Evolutionary conservation across 2,113 vertebrate species (phyloP).

Genomic region (Capreolus pygargus): DNA sequence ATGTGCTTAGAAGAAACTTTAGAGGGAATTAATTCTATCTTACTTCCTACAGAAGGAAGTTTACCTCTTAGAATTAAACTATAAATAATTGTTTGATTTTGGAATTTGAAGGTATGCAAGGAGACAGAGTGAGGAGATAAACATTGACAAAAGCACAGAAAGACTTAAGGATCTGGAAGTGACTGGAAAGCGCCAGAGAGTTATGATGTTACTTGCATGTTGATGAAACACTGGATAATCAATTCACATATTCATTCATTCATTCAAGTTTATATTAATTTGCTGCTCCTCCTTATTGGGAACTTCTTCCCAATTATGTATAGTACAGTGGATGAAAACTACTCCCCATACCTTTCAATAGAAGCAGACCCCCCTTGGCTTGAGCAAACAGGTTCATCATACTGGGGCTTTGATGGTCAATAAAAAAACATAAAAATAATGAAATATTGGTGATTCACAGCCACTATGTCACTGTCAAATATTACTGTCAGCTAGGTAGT

Average conservation of each 20-base stretch:
- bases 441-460: background rate
- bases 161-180: fast-evolving
- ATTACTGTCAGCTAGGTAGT: background rate
- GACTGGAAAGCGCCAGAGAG: background rate
- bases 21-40: background rate
- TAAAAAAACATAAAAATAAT: background rate
- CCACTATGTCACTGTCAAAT: background rate
- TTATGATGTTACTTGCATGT: background rate
- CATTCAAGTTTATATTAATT: background rate
- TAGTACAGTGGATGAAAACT: background rate
- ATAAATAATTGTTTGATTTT: background rate
- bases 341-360: background rate
- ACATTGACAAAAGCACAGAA: background rate
- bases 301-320: background rate
- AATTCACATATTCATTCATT: background rate
- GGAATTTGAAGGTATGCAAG: background rate
- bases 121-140: background rate
- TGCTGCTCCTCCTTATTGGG: background rate
- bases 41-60: background rate
- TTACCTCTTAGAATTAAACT: background rate
- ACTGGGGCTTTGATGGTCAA: background rate
- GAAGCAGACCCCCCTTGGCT: background rate
- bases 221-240: background rate
- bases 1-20: background rate
- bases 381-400: background rate